Evolutionary conservation across 1,140 invertebrate species (phyloP).

Genomic region (Meteorus sp.): DNA sequence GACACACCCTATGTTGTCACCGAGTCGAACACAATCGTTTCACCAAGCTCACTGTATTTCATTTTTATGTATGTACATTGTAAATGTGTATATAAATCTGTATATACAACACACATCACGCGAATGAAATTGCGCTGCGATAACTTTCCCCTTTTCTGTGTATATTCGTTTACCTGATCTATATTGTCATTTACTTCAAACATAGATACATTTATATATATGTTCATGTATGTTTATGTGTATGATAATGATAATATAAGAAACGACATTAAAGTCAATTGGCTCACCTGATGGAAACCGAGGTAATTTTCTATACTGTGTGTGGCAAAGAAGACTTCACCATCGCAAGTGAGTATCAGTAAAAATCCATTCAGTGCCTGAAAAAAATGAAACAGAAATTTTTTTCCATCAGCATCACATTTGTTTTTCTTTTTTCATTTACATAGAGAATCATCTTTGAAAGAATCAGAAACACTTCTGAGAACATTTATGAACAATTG

Average conservation of each 20-base stretch:
- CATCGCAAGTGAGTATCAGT: slow-evolving; percentile 96
- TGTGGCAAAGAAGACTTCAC: slow-evolving; percentile 98
- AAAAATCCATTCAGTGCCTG: slow-evolving; percentile 99
- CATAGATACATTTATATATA: neutral
- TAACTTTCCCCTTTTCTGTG: too few relatives aligned
- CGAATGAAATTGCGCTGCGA: neutral
- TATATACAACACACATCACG: slow-evolving; percentile 11
- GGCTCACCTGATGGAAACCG: slow-evolving; percentile 97
- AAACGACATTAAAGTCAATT: too few relatives aligned
- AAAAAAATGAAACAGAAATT: slow-evolving; percentile 53
- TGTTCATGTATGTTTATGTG: too few relatives aligned
- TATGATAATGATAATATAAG: too few relatives aligned
- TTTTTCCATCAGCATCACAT: neutral
- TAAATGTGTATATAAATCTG: neutral
- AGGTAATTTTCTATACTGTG: slow-evolving; percentile 99
- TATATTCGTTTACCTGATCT: neutral
- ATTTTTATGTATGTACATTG: too few relatives aligned
- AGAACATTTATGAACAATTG: too few relatives aligned
- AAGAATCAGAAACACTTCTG: too few relatives aligned
- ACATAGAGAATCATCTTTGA: too few relatives aligned
- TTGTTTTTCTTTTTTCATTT: neutral
- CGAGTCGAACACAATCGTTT: slow-evolving; percentile 15
- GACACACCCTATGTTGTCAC: slow-evolving; percentile 18
- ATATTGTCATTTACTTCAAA: neutral
- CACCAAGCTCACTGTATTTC: neutral